Evolutionary conservation across 2,113 vertebrate genomes (phyloP).

Genomic region (Paramisgurnus dabryanus): DNA sequence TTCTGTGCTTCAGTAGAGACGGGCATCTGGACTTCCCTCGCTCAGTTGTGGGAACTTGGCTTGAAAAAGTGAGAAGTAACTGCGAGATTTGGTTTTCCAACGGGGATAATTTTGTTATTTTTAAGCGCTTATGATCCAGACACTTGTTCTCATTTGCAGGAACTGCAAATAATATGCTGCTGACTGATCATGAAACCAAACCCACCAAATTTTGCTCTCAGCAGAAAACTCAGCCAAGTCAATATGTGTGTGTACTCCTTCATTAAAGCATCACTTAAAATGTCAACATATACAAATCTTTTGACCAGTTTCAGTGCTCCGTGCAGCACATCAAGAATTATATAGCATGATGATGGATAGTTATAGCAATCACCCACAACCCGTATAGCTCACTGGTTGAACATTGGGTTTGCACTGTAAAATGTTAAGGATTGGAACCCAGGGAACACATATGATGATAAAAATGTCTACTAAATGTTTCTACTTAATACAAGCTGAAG

Average conservation of each 20-base stretch:
- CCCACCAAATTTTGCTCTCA: not conserved
- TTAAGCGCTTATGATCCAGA: slow-evolving; percentile 3
- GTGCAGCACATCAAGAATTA: not conserved
- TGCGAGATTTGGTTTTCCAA: not conserved
- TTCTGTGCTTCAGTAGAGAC: slow-evolving; percentile 16
- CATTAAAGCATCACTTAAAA: slow-evolving; percentile 1
- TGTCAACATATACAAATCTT: not conserved
- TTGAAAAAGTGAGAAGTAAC: not conserved
- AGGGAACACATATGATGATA: too few relatives aligned
- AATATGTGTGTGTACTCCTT: not conserved
- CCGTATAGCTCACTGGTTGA: too few relatives aligned
- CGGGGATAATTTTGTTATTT: slow-evolving; percentile 2
- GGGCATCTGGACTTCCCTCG: not conserved
- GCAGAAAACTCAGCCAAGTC: slow-evolving; percentile 14
- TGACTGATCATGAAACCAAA: slow-evolving; percentile 30
- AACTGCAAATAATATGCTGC: slow-evolving; percentile 29
- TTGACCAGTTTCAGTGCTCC: not conserved
- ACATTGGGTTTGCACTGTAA: too few relatives aligned
- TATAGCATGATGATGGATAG: not conserved
- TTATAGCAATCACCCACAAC: too few relatives aligned
- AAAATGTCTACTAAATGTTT: too few relatives aligned
- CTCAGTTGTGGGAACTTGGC: not conserved
- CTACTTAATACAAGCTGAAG: not conserved
- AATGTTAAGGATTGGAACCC: too few relatives aligned
- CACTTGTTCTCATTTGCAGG: not conserved